Base-by-base conservation (phyloP, 2,888 invertebrate species). In the Athalia circularis region DNA sequence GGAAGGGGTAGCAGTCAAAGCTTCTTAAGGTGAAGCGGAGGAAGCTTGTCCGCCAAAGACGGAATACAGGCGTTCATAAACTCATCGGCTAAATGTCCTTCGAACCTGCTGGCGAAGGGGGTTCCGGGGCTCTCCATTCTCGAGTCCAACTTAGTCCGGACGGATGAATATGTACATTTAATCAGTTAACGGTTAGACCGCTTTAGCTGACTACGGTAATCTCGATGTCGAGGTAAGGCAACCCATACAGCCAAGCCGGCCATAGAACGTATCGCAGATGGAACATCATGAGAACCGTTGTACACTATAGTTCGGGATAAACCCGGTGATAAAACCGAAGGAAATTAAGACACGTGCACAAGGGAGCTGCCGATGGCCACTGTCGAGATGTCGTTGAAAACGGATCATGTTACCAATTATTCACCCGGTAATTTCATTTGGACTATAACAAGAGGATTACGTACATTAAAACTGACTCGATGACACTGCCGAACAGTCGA, bases 101-200 rank as follows among this genome's bases (percentile, higher is more conserved):
- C 62, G 4, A 62, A 61, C 62, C 75, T 75, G 75, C 52, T 75
- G 75, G 75, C 75, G n/a, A 75, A 48, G 75, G 75, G 61, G 75
- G 64, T 62, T 52, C 61, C 43, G 50, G 64, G 43, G 5, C 48
- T 50, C 13, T 62, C 62, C 62, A 13, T 62, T 50, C 29, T n/a
- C 45, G 6, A 75, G 50, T 43, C 57, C 50, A 50, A 43, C 15
- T 75, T 52, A 48, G 15, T 47, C 15, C 13, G 61, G 75, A 75
- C 75, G 50, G 43, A 75, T 75, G 75, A 75, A 75, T 75, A 75
- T 75, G 75, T 75, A 75, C 75, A 45, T 75, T 64, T 75, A 75
- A 75, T 75, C 75, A 75, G 75, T 75, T 62, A 62, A 64, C 62
- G 61, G 62, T 75, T 15, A 48, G 65, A 43, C 45, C 45, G 65